Base-by-base conservation (phyloP, 64 coral and sea anemone genomes). In the Porites australiensis region DNA sequence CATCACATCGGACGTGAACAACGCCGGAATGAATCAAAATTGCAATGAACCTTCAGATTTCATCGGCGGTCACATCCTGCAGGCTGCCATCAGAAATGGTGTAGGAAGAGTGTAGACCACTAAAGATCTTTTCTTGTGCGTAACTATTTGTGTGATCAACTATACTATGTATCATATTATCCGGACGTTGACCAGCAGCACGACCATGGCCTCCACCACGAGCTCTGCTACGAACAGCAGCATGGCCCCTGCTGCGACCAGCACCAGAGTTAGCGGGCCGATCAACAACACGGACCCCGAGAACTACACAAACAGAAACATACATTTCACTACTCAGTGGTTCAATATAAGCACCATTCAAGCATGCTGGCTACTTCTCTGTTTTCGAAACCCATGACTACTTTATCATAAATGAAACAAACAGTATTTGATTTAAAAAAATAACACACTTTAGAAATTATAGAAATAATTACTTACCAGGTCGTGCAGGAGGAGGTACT, bases 401-500 rank as follows among this genome's bases (percentile, higher is more conserved):
- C 19, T 72, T 72, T 72, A 13, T 37, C 20, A 43, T 72, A 72
- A 72, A 72, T 72, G 44, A 59, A 72, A 72, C 69, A 72, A 72
- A 72, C 69, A 72, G 37, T 27, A 37, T 27, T 72, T 72, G 69
- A 72, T 2, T 18, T 8, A 37, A 27, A 72, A 72, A 72, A 72
- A 37, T 37, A 9, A 43, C 12, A 72, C 69, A 27, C 69, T 27
- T 23, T 72, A 43, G 18, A 72, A 72, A 72, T 20, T 43, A 72
- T 74, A 74, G 11, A 74, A 74, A 46, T 74, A 74, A 72, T 9
- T 74, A 74, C 71, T 74, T 74, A 74, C 71, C 71, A 74, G 37
- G 71, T 46, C 37, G 37, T 44, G 71, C 71, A 74, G 71, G 71
- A 74, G 71, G 43, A 46, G 71, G 71, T 13, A 27, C 69, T 72